Percentiles rank a stretch among this genome's conserved stretches.
phyloP scores from a whole-genome alignment of 2,888 invertebrate species.

The Elgonia sp. region DNA sequence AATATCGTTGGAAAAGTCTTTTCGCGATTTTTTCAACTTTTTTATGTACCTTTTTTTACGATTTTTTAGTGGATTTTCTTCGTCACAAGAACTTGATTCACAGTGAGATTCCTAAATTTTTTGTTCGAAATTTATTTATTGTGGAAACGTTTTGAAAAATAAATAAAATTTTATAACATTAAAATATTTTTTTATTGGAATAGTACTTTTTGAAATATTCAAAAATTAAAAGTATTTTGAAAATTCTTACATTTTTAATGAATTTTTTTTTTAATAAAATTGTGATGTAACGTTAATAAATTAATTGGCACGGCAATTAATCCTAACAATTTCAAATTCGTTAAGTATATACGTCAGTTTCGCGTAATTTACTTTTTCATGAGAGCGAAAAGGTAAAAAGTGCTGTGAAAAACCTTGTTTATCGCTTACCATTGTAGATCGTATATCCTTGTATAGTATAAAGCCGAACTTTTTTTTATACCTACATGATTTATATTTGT shows the following conservation, averaged over 20 bases:
- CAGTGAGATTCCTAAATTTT: slow-evolving; percentile 44
- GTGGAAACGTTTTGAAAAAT: too few relatives aligned
- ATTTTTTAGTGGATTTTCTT: slow-evolving; percentile 40
- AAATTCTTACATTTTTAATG: too few relatives aligned
- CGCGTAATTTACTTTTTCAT: slow-evolving; percentile 1
- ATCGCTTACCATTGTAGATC: slow-evolving; percentile 29
- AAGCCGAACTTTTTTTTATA: neutral
- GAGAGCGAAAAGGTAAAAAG: neutral
- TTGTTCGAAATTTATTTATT: neutral
- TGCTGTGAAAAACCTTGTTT: slow-evolving; percentile 11
- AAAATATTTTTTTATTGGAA: too few relatives aligned
- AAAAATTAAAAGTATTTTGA: too few relatives aligned
- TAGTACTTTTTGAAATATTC: too few relatives aligned
- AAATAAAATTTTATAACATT: too few relatives aligned
- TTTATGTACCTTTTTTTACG: slow-evolving; percentile 43
- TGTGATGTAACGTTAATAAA: too few relatives aligned
- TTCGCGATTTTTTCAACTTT: slow-evolving; percentile 56
- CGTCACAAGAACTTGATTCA: slow-evolving; percentile 49
- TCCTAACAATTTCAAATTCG: neutral
- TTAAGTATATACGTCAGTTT: neutral
- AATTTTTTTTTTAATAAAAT: neutral
- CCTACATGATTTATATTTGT: slow-evolving; percentile 15
- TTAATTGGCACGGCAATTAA: neutral
- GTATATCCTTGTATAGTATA: neutral
- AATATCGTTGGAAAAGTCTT: slow-evolving; percentile 35